These are phyloP conservation scores for Trichonephila clavipes DNA, from an alignment of 1,140 invertebrate genomes.

Conservation along the genomic window DNA sequence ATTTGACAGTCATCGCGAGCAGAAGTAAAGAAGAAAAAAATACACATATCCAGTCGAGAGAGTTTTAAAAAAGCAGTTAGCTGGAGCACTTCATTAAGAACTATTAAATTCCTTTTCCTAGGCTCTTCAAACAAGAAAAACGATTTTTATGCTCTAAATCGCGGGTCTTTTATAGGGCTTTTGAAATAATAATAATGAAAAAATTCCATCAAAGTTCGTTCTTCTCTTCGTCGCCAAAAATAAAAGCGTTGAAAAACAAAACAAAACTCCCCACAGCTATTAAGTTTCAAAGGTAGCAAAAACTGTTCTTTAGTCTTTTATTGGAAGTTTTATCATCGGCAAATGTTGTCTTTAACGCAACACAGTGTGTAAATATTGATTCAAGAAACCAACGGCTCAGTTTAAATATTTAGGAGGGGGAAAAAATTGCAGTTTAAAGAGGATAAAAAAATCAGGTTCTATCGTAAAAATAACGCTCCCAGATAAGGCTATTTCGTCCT, in stretches of 20 bases:
- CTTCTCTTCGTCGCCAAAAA: constrained; percentile 8
- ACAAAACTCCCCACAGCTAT: constrained; percentile 73
- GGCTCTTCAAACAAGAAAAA: constrained; percentile 71
- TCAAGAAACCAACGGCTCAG: constrained; percentile 73
- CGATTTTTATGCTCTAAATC: constrained; percentile 69
- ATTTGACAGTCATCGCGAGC: constrained; percentile 55
- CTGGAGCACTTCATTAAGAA: constrained; percentile 68
- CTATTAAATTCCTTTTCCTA: constrained; percentile 72
- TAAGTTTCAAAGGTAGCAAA: constrained; percentile 74
- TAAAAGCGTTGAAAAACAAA: constrained; percentile 67
- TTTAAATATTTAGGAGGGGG: constrained; percentile 74
- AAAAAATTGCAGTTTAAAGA: constrained; percentile 73
- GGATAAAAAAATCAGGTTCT: constrained; percentile 1
- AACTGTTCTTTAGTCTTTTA: constrained; percentile 75
- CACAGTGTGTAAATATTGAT: constrained; percentile 73
- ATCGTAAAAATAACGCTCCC: constrained; percentile 71
- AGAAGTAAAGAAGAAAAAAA: constrained; percentile 9
- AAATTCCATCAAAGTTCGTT: constrained; percentile 65
- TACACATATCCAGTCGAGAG: not conserved
- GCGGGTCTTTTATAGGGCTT: constrained; percentile 58
- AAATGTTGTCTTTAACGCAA: constrained; percentile 76
- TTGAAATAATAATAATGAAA: constrained; percentile 71
- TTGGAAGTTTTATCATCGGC: constrained; percentile 75
- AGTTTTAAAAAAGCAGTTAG: constrained; percentile 59
- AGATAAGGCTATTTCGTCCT: constrained; percentile 60